A percentile compares a stretch with the other conserved stretches of the same genome.
These are phyloP conservation scores for Arrhopalites spinosus DNA, from an alignment of 2,888 invertebrate species.

Conservation along the genomic window DNA sequence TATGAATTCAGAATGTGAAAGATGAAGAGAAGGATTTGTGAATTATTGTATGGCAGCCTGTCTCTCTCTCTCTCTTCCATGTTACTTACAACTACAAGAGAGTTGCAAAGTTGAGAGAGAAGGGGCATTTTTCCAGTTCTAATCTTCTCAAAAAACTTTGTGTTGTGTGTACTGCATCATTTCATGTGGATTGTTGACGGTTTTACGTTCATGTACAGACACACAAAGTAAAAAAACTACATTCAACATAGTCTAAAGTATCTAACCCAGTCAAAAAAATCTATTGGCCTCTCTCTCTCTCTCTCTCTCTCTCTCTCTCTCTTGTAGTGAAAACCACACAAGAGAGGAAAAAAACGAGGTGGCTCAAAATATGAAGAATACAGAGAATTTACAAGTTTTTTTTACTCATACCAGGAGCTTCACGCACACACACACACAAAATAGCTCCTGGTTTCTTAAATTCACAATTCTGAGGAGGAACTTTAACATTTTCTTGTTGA, in stretches of 20 bases:
- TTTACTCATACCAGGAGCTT: not conserved
- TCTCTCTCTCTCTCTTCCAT: too few species aligned
- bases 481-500: conserved; percentile 11
- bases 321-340: not conserved
- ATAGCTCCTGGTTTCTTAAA: not conserved
- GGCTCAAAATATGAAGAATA: too few species aligned
- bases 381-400: not conserved
- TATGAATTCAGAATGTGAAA: conserved; percentile 32
- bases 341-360: too few species aligned
- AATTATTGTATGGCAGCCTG: conserved; percentile 26
- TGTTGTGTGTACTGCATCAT: conserved; percentile 21
- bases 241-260: not conserved
- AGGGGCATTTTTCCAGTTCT: conserved; percentile 23
- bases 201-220: too few species aligned
- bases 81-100: too few species aligned
- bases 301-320: too few species aligned
- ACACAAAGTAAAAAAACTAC: not conserved
- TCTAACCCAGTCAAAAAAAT: not conserved
- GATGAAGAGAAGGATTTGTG: conserved; percentile 34
- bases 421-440: not conserved
- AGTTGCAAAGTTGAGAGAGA: conserved; percentile 26
- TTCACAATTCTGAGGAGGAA: not conserved
- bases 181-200: conserved; percentile 22
- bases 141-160: conserved; percentile 29
- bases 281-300: too few species aligned